A percentile compares a stretch with the other conserved stretches of the same genome.
phyloP scores from a whole-genome alignment of 2,797 vertebrate species.

The Coreius guichenoti region DNA sequence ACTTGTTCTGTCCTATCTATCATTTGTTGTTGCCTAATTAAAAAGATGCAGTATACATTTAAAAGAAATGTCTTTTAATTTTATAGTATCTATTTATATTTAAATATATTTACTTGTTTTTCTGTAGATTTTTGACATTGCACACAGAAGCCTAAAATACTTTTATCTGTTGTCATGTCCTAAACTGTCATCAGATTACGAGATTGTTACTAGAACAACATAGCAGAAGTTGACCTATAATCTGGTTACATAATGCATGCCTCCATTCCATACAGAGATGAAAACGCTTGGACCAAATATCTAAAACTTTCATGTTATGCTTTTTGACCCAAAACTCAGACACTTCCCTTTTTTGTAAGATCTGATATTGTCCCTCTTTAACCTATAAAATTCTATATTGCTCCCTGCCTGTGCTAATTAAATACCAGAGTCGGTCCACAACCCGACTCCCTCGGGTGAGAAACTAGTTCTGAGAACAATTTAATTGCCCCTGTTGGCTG shows the following conservation, averaged over 20 bases:
- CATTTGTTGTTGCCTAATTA: too few species aligned
- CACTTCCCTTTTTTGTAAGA: neutral
- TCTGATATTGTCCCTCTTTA: slow-evolving; percentile 49
- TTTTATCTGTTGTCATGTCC: too few species aligned
- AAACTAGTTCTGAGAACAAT: slow-evolving; percentile 66
- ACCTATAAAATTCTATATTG: slow-evolving; percentile 58
- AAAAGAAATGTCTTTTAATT: too few species aligned
- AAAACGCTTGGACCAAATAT: neutral
- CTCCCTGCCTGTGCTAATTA: slow-evolving; percentile 63
- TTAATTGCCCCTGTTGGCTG: slow-evolving; percentile 56
- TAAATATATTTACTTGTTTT: neutral
- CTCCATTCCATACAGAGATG: neutral
- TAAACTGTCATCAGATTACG: too few species aligned
- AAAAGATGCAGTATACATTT: too few species aligned
- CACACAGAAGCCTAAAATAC: too few species aligned
- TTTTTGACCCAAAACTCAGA: slow-evolving; percentile 2
- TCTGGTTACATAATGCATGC: neutral
- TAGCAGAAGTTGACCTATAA: neutral
- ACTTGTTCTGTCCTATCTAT: too few species aligned
- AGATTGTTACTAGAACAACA: neutral
- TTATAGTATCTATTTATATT: too few species aligned
- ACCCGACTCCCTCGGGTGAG: slow-evolving; percentile 59
- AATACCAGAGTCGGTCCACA: slow-evolving; percentile 48
- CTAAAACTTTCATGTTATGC: neutral
- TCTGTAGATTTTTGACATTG: too few species aligned